Evolutionary conservation across 2,888 invertebrate genomes (phyloP).

Genomic region (Conops quadrifasciatus): DNA sequence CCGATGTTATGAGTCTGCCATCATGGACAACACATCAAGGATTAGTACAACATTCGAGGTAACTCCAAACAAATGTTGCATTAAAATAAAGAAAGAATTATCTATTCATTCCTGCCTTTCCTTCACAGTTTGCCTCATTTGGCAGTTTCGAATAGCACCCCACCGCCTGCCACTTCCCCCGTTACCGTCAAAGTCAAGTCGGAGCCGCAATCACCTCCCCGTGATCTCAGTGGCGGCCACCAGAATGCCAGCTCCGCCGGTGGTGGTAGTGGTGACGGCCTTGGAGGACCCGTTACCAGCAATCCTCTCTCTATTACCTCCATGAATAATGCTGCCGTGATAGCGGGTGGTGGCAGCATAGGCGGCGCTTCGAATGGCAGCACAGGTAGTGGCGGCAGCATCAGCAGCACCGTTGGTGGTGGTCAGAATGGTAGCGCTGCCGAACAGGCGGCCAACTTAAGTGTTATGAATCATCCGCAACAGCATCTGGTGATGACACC

Average conservation of each 20-base stretch:
- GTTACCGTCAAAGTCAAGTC: constrained; percentile 91
- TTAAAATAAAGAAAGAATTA: not conserved
- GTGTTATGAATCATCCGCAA: constrained; percentile 68
- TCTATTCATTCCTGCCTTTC: constrained; percentile 19
- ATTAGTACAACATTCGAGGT: constrained; percentile 77
- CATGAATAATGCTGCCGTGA: constrained; percentile 56
- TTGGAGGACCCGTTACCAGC: constrained; percentile 50
- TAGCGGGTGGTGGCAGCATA: constrained; percentile 55
- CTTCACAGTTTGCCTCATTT: constrained; percentile 78
- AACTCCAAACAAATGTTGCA: constrained; percentile 29
- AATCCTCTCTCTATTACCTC: constrained; percentile 54
- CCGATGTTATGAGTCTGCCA: constrained; percentile 73
- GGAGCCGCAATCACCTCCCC: constrained; percentile 93
- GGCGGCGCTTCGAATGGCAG: constrained; percentile 45
- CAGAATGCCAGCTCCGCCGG: constrained; percentile 57
- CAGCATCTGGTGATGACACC: constrained; percentile 65
- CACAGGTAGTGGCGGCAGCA: constrained; percentile 45
- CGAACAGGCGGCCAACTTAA: constrained; percentile 66
- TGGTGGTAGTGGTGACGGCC: constrained; percentile 45
- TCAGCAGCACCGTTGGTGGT: constrained; percentile 51
- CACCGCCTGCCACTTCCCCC: constrained; percentile 78
- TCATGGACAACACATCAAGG: constrained; percentile 74
- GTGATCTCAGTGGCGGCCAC: constrained; percentile 73
- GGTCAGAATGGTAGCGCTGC: constrained; percentile 47
- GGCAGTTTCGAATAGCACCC: constrained; percentile 78